Evolutionary conservation across 2,113 vertebrate genomes (phyloP).

Genomic region (Xiphophorus hellerii): DNA sequence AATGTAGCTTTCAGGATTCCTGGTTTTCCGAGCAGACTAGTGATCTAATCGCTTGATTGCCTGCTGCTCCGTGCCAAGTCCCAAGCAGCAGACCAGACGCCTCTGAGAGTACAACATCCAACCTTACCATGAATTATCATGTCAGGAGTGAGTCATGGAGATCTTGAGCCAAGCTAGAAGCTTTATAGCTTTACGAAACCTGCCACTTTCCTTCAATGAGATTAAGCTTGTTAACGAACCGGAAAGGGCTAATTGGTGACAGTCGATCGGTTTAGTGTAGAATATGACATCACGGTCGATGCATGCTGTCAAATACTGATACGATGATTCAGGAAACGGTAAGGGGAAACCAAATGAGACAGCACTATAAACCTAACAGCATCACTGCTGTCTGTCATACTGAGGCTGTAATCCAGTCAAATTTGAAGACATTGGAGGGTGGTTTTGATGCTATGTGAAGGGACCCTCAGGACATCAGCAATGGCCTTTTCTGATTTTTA

Average conservation of each 20-base stretch:
- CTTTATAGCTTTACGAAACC: constrained; percentile 52
- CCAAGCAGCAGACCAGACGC: constrained; percentile 60
- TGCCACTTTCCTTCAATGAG: constrained; percentile 47
- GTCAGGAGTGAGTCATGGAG: constrained; percentile 68
- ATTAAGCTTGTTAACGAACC: constrained; percentile 44
- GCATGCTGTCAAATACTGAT: background rate
- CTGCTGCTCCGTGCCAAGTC: constrained; percentile 68
- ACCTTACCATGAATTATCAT: constrained; percentile 72
- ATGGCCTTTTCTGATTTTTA: background rate
- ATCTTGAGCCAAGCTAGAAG: constrained; percentile 35
- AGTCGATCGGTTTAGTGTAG: background rate
- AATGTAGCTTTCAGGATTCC: constrained; percentile 65
- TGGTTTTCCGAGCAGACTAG: constrained; percentile 56
- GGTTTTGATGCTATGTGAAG: background rate
- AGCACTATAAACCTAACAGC: too few species aligned
- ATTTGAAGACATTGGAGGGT: background rate
- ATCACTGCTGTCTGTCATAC: background rate
- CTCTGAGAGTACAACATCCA: constrained; percentile 61
- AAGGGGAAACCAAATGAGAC: background rate
- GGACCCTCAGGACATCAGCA: too few species aligned
- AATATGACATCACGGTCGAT: background rate
- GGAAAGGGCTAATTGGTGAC: background rate
- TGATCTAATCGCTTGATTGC: constrained; percentile 78
- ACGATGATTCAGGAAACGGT: background rate
- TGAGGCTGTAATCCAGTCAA: background rate